phyloP scores from a whole-genome alignment of 2,113 vertebrate species.

The Cynoglossus semilaevis region DNA sequence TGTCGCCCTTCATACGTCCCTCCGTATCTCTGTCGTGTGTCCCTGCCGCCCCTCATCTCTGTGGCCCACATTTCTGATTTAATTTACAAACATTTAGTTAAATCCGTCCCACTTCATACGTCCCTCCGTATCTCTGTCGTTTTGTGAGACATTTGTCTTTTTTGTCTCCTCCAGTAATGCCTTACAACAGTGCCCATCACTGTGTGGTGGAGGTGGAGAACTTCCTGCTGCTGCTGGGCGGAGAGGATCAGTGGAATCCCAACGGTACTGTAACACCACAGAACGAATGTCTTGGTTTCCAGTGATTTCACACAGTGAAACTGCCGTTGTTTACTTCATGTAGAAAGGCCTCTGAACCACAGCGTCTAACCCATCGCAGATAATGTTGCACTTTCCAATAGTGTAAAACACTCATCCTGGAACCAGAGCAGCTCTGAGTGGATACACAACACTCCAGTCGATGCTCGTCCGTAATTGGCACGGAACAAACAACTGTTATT shows the following conservation, averaged over 20 bases:
- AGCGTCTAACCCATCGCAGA: constrained; percentile 27
- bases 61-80: no score
- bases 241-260: constrained; percentile 99
- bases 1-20: no score
- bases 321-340: constrained; percentile 17
- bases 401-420: constrained; percentile 35
- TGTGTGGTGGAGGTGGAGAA: constrained; percentile 99
- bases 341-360: background rate
- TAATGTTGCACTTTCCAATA: constrained; percentile 30
- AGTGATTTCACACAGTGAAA: constrained; percentile 4
- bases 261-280: constrained; percentile 80
- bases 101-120: no score
- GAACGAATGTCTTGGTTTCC: constrained; percentile 10
- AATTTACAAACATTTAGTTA: no score
- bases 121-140: background rate
- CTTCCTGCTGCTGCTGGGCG: constrained; percentile 94
- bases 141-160: constrained; percentile 4
- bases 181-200: constrained; percentile 99
- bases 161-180: constrained; percentile 87
- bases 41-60: no score
- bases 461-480: constrained; percentile 29
- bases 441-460: constrained; percentile 52
- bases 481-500: constrained; percentile 28
- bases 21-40: background rate
- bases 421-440: constrained; percentile 43